Base-by-base conservation (phyloP, 1,140 invertebrate genomes). In the Fopius arisanus region DNA sequence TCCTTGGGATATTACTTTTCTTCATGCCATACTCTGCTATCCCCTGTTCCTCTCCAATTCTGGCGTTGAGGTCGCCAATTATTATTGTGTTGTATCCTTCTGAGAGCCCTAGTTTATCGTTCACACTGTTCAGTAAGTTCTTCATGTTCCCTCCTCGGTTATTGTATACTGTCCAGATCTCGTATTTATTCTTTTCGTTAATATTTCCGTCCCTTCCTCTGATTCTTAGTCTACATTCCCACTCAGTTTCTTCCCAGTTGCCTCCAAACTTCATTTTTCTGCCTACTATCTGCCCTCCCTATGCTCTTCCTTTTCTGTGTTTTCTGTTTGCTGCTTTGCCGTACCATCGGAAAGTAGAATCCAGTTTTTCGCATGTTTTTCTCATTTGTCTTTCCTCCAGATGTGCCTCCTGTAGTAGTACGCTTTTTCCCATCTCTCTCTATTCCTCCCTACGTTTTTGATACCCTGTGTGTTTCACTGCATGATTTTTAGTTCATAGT, bases 221-320 rank as follows among this genome's bases (percentile, higher is more conserved):
- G 31, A 70, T 28, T 23, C 9, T 54, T 10, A 74, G 28, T 5
- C 73, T 41, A 67, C 21, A 66, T n/a, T 41, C 21, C 29, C 73
- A 67, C 14, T 41, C 21, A 6, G 28, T 54, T 16, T 69, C 37
- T 14, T 41, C 21, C 23, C 40, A 10, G 28, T 43, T 41, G n/a
- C 12, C 19, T 48, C 29, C 21, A 68, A 68, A 37, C 40, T 75
- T 77, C 9, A 3, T 9, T 59, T 31, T 77, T 65, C 74, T 68
- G 37, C 78, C 78, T 0, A 75, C 66, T 40, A 74, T 66, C 4
- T 76, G 74, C 3, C n/a, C n/a, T n/a, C 74, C 72, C 12, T 40
- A 70, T 37, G 75, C 73, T 65, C 73, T 78, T 12, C 75, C 76
- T 65, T 67, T 79, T 31, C 19, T 75, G 73, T 75, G 73, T 12